Percentiles rank a stretch among this genome's conserved stretches.
Evolutionary conservation across 2,888 invertebrate species (phyloP).

Genomic region (Germaria angustata): DNA sequence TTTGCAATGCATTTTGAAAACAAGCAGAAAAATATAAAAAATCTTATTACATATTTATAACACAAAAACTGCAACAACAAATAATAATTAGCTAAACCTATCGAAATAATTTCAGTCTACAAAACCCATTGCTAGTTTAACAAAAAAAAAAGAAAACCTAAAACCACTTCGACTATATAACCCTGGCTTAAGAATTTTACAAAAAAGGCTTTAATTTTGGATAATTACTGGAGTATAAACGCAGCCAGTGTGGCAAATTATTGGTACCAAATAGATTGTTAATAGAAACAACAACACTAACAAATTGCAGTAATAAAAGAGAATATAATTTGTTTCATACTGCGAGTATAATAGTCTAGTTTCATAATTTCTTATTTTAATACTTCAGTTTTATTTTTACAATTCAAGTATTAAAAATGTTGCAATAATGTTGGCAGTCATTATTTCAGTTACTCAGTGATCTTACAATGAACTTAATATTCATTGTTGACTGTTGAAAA

Average conservation of each 20-base stretch:
- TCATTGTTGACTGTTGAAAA: constrained; percentile 63
- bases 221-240: constrained; percentile 63
- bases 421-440: constrained; percentile 43
- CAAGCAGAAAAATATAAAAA: not conserved
- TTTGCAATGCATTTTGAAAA: not conserved
- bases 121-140: constrained; percentile 11
- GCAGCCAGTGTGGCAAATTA: not conserved
- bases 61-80: not conserved
- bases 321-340: not conserved
- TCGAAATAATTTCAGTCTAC: not conserved
- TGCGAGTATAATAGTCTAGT: constrained; percentile 21
- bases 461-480: constrained; percentile 67
- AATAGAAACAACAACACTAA: constrained; percentile 15
- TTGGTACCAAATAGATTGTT: not conserved
- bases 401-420: constrained; percentile 35
- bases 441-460: constrained; percentile 48
- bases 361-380: not conserved
- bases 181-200: constrained; percentile 38
- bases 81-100: not conserved
- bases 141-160: constrained; percentile 40
- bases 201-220: not conserved
- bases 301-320: not conserved
- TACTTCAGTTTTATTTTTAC: not conserved
- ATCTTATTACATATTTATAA: not conserved
- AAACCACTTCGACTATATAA: constrained; percentile 10